phyloP scores from a whole-genome alignment of 2,888 invertebrate genomes.

The Polydesmus complanatus region DNA sequence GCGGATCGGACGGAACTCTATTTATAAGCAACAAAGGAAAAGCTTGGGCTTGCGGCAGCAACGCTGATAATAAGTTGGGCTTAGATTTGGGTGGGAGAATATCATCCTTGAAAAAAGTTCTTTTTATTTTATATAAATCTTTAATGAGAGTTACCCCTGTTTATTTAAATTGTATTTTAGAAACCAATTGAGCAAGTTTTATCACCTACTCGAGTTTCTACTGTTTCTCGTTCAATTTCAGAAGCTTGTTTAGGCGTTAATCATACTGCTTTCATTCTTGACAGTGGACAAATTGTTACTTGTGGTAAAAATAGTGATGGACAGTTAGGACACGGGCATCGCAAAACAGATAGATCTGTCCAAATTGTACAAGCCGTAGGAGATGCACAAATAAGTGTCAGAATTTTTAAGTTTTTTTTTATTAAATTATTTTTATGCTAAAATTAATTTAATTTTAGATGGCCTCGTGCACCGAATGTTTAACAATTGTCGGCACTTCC shows the following conservation, averaged over 20 bases:
- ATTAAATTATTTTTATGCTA: neutral
- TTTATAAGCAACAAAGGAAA: conserved; percentile 45
- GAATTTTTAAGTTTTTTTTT: neutral
- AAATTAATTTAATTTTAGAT: conserved; percentile 34
- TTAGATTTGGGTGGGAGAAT: conserved; percentile 30
- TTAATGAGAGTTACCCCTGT: neutral
- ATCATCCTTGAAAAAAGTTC: neutral
- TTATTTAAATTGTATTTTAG: neutral
- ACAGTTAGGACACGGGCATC: conserved; percentile 44
- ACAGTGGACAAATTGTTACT: conserved; percentile 47
- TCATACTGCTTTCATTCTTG: conserved; percentile 48
- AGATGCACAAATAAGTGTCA: neutral
- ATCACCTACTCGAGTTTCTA: conserved; percentile 35
- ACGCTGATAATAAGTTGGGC: conserved; percentile 48
- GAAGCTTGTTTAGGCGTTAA: conserved; percentile 45
- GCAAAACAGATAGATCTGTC: neutral
- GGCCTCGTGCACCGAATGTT: conserved; percentile 48
- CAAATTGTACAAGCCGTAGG: neutral
- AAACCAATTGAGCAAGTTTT: neutral
- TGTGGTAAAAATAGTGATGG: conserved; percentile 50
- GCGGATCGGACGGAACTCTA: conserved; percentile 48
- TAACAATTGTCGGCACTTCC: conserved; percentile 48
- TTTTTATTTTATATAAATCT: too few relatives aligned
- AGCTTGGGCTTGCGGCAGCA: conserved; percentile 49
- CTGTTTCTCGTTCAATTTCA: conserved; percentile 41